Percentiles rank a stretch among this genome's conserved stretches.
Conservation (phyloP, 2,797 vertebrate species). For the Chiroxiphia lanceolata region DNA sequence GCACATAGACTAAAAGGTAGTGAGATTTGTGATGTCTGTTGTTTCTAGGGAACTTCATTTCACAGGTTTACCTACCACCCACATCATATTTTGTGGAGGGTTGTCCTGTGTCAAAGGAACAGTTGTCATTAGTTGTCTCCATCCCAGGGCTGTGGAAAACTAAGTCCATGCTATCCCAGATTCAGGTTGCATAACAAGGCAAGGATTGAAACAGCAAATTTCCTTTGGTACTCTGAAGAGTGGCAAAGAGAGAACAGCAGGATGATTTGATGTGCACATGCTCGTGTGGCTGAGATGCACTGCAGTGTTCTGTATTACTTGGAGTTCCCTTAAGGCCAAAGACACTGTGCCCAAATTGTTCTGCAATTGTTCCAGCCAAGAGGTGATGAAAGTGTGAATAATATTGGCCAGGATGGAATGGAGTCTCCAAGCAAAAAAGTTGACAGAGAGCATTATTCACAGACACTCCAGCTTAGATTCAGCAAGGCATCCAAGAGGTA, state of each 20-base stretch:
- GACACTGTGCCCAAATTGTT: background rate
- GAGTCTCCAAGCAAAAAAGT: background rate
- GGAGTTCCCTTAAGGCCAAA: background rate
- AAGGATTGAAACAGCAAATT: background rate
- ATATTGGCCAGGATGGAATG: background rate
- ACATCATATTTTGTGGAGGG: background rate
- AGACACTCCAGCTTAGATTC: background rate
- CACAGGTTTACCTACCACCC: background rate
- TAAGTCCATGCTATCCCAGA: background rate
- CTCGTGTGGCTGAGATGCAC: background rate
- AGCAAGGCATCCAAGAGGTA: background rate
- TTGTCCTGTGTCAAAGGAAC: background rate
- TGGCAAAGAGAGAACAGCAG: background rate
- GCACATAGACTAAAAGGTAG: background rate
- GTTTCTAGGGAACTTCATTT: background rate
- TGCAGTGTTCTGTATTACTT: background rate
- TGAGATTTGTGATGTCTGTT: background rate
- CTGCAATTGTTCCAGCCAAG: conserved; percentile 26
- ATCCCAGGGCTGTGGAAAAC: background rate
- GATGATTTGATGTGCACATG: background rate
- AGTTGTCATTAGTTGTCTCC: background rate
- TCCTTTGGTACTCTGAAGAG: background rate
- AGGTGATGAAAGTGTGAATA: background rate
- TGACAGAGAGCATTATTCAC: conserved; percentile 4
- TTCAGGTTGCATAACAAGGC: background rate